Conservation (phyloP, 1,140 invertebrate species). For the Scaptomyza graminum region DNA sequence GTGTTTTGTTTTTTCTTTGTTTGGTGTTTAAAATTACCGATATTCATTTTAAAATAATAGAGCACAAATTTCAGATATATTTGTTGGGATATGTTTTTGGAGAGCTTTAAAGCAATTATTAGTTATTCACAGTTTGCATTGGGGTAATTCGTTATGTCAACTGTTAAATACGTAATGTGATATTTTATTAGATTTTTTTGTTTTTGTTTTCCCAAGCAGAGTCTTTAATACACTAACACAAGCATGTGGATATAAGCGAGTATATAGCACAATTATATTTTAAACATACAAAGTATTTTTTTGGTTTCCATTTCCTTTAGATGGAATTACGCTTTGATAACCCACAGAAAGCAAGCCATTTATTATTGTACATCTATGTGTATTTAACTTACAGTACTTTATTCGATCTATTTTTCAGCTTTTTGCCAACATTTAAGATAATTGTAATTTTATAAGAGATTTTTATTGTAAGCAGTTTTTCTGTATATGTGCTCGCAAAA, state of each 20-base stretch:
- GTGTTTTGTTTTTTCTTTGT: conserved; percentile 11
- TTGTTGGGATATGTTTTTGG: conserved; percentile 59
- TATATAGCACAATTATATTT: conserved; percentile 74
- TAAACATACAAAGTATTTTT: conserved; percentile 51
- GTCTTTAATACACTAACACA: conserved; percentile 53
- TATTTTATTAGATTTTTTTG: conserved; percentile 4
- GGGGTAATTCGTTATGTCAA: conserved; percentile 2
- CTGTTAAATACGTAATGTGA: conserved; percentile 9
- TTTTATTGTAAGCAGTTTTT: conserved; percentile 29
- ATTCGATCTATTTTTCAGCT: background rate
- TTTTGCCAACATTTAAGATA: conserved; percentile 29
- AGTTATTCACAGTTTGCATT: conserved; percentile 22
- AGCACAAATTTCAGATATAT: conserved; percentile 48
- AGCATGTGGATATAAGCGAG: conserved; percentile 68
- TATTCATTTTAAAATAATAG: conserved; percentile 46
- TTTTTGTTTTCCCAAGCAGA: conserved; percentile 46
- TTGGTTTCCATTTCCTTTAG: conserved; percentile 10
- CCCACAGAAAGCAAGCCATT: conserved; percentile 46
- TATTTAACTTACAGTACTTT: conserved; percentile 6
- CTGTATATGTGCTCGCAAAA: conserved; percentile 59
- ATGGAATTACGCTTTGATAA: conserved; percentile 47
- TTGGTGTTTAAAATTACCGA: conserved; percentile 12
- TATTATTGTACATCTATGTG: conserved; percentile 17
- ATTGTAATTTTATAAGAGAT: conserved; percentile 32
- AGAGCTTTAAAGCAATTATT: conserved; percentile 23